These are phyloP conservation scores for Mylabris sibirica DNA, from an alignment of 2,888 invertebrate genomes.

Conservation along the genomic window DNA sequence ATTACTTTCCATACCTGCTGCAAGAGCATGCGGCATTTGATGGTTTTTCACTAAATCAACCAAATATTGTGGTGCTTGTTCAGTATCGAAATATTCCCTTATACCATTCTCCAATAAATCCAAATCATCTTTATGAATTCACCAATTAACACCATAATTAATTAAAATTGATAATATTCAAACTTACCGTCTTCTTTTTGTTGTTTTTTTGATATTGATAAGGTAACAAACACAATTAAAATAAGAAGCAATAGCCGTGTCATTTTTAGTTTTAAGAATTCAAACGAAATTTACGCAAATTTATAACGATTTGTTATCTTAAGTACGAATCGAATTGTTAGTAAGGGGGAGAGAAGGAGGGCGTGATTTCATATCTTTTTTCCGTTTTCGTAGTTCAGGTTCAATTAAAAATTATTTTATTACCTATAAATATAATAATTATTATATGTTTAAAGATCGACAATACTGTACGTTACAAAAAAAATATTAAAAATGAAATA, in stretches of 20 bases:
- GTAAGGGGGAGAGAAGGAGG: background rate
- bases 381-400: no score
- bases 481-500: no score
- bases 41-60: conserved; percentile 31
- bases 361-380: background rate
- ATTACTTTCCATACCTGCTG: conserved; percentile 5
- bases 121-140: conserved; percentile 13
- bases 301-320: background rate
- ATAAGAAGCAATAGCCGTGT: background rate
- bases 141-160: no score
- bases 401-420: no score
- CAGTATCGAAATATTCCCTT: conserved; percentile 38
- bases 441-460: no score
- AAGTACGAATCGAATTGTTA: background rate
- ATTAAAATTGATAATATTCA: background rate
- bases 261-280: background rate
- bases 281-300: background rate
- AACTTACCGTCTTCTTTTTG: background rate
- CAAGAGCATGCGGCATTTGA: conserved; percentile 41
- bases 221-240: background rate
- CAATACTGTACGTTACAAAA: no score
- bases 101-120: conserved; percentile 19
- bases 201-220: background rate
- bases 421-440: background rate
- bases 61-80: conserved; percentile 36